Base-by-base conservation (phyloP, 2,888 invertebrate genomes). In the Resseliella maxima region DNA sequence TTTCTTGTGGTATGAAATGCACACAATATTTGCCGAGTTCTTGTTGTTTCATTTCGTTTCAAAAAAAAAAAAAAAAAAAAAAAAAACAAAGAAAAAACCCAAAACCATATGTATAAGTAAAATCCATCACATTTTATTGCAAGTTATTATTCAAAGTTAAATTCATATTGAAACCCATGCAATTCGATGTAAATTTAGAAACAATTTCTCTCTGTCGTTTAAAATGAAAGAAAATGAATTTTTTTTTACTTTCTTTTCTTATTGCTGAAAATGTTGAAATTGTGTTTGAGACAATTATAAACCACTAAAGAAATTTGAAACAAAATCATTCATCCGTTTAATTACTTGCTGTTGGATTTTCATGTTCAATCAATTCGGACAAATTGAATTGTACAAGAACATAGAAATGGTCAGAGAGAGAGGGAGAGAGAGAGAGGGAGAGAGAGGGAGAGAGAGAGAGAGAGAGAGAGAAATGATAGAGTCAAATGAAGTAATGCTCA, bases 81-180 rank as follows among this genome's bases (percentile, higher is more conserved):
- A 5, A 41, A 41, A 12, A 41, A 41, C 41, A 41, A 41, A n/a
- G n/a, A n/a, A 50, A 50, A 59, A 59, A 24, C 59, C 24, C n/a
- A 72, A 72, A 31, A 72, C 72, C 72, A 72, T 31, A 72, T 72
- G 72, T 18, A 41, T 41, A 72, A 72, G 72, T 72, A 35, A 72
- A 72, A 72, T 72, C 15, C n/a, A 72, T 72, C 72, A n/a, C n/a
- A 72, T 72, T 72, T 31, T 72, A 31, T 1, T 31, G 3, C 72
- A n/a, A 35, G 72, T 72, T 31, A 72, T 72, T 72, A 31, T 72
- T 72, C 72, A 72, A 72, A 72, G 59, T 27, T 3, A n/a, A 59
- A 59, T 27, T n/a, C n/a, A n/a, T 45, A 5, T 10, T 45, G 45
- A 10, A 45, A 5, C 46, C 8, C 41, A 41, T 41, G 18, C 15